Conservation (phyloP, 1,140 invertebrate species). For the Atta texana region DNA sequence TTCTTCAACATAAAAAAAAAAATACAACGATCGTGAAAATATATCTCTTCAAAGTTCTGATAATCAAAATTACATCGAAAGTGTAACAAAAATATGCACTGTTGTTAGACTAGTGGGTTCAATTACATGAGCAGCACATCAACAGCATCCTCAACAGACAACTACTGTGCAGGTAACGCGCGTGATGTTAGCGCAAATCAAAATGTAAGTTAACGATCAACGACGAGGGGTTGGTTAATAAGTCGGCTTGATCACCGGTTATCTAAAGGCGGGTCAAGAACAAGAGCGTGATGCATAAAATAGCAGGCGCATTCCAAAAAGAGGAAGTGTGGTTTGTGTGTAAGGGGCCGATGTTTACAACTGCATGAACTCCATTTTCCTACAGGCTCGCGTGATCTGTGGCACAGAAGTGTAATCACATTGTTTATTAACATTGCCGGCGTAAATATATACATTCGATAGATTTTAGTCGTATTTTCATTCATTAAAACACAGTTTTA, state of each 20-base stretch:
- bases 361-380: slow-evolving; percentile 19
- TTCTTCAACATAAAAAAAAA: no score
- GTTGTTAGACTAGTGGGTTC: slow-evolving; percentile 57
- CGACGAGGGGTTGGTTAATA: slow-evolving; percentile 22
- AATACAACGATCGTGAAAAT: neutral
- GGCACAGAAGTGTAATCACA: slow-evolving; percentile 18
- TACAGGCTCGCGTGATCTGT: slow-evolving; percentile 52
- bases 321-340: slow-evolving; percentile 15
- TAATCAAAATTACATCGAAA: neutral
- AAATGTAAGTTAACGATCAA: slow-evolving; percentile 62
- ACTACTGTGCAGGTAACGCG: slow-evolving; percentile 72
- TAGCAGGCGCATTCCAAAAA: slow-evolving; percentile 81
- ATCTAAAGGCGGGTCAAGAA: slow-evolving; percentile 56
- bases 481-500: neutral
- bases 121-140: slow-evolving; percentile 69
- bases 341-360: slow-evolving; percentile 10
- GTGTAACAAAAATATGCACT: slow-evolving; percentile 21
- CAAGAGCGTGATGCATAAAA: slow-evolving; percentile 75
- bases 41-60: slow-evolving; percentile 52
- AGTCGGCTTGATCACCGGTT: slow-evolving; percentile 21
- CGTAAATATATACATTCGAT: neutral
- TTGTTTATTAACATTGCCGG: neutral
- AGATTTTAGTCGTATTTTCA: neutral
- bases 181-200: slow-evolving; percentile 68
- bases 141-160: slow-evolving; percentile 65